phyloP scores from a whole-genome alignment of 2,113 vertebrate genomes.

The Gymnogyps californianus region DNA sequence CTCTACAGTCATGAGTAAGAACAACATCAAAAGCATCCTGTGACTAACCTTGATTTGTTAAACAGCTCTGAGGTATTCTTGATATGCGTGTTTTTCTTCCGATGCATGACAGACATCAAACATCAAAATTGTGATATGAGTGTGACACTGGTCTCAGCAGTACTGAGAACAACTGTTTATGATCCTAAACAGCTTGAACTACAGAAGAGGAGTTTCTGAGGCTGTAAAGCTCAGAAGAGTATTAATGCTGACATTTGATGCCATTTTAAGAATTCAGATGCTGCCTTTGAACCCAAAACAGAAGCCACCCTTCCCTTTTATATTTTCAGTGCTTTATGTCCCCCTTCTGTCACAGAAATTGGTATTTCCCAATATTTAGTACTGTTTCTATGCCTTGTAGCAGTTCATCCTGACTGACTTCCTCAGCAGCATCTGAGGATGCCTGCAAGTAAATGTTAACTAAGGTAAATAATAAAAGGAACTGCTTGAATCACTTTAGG shows the following conservation, averaged over 20 bases:
- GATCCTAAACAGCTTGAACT: neutral
- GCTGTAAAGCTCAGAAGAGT: neutral
- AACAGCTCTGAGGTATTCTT: neutral
- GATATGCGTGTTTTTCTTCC: neutral
- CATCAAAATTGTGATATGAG: neutral
- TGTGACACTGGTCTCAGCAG: neutral
- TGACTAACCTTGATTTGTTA: neutral
- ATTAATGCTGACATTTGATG: neutral
- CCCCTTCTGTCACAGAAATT: neutral
- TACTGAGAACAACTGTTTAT: neutral
- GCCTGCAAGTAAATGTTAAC: neutral
- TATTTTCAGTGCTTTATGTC: neutral
- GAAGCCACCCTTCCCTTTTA: neutral
- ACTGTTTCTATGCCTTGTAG: neutral
- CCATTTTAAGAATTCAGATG: neutral
- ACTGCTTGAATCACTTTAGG: neutral
- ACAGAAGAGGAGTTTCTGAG: neutral
- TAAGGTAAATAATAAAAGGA: neutral
- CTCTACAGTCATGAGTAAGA: neutral
- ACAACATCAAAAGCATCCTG: neutral
- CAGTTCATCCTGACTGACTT: neutral
- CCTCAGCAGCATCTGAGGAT: neutral
- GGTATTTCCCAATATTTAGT: neutral
- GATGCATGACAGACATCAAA: neutral
- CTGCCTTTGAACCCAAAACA: rapidly evolving